These are phyloP conservation scores for Colistium nudipinnis DNA, from an alignment of 2,113 vertebrate genomes.

Conservation along the genomic window DNA sequence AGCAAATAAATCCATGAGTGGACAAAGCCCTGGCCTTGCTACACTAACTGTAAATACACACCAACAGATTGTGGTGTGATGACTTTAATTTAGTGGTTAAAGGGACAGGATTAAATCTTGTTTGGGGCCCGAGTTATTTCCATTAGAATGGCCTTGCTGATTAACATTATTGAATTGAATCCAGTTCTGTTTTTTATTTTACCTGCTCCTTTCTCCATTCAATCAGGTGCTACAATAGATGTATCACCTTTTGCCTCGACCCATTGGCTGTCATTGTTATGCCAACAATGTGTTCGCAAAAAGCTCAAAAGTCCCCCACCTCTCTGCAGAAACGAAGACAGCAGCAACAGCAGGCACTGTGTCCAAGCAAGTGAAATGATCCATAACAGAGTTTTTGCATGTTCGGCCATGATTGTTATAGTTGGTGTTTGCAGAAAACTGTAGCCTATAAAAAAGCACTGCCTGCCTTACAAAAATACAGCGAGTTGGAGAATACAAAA, in stretches of 20 bases:
- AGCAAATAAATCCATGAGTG: slow-evolving; percentile 49
- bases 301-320: neutral
- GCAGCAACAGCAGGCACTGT: neutral
- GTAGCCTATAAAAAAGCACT: too few species aligned
- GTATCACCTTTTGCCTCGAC: slow-evolving; percentile 17
- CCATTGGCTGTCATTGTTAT: slow-evolving; percentile 36
- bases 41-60: slow-evolving; percentile 53
- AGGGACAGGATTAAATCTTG: slow-evolving; percentile 38
- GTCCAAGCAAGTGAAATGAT: neutral
- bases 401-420: neutral
- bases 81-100: slow-evolving; percentile 44
- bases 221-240: slow-evolving; percentile 39
- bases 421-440: too few species aligned
- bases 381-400: neutral
- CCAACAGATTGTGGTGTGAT: slow-evolving; percentile 49
- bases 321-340: slow-evolving; percentile 6
- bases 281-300: slow-evolving; percentile 44
- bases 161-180: slow-evolving; percentile 44
- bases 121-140: slow-evolving; percentile 34
- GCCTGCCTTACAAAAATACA: too few species aligned
- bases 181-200: slow-evolving; percentile 45
- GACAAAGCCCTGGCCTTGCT: slow-evolving; percentile 22
- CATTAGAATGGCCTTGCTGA: slow-evolving; percentile 23
- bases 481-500: neutral
- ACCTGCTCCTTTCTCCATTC: slow-evolving; percentile 41